Evolutionary conservation across 1,140 invertebrate genomes (phyloP).

Genomic region (Carposina sasakii): DNA sequence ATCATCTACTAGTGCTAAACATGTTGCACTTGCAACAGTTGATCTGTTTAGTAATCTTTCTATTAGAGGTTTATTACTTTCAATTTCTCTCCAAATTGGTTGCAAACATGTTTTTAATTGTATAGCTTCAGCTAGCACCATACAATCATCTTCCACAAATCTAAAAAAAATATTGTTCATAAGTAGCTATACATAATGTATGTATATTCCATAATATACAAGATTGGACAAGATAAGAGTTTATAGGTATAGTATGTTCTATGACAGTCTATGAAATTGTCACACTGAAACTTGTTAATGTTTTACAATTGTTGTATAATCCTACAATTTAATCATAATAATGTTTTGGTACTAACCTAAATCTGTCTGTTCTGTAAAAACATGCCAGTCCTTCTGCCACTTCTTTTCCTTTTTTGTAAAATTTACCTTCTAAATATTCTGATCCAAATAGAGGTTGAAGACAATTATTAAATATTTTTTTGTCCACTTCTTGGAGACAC

Average conservation of each 20-base stretch:
- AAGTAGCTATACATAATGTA: too few relatives aligned
- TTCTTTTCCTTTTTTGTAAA: slow-evolving; percentile 81
- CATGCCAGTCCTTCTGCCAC: slow-evolving; percentile 86
- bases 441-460: slow-evolving; percentile 76
- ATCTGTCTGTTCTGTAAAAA: slow-evolving; percentile 80
- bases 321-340: not conserved
- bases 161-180: slow-evolving; percentile 38
- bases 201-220: too few relatives aligned
- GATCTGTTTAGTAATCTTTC: slow-evolving; percentile 76
- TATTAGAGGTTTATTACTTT: slow-evolving; percentile 74
- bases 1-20: slow-evolving; percentile 77
- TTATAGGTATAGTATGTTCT: too few relatives aligned
- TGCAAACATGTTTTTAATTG: slow-evolving; percentile 72
- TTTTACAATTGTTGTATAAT: too few relatives aligned
- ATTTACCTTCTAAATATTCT: slow-evolving; percentile 75
- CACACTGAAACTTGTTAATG: too few relatives aligned
- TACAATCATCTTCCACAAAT: slow-evolving; percentile 36
- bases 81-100: slow-evolving; percentile 75
- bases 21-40: slow-evolving; percentile 76
- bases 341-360: slow-evolving; percentile 63
- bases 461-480: slow-evolving; percentile 82
- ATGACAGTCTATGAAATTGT: too few relatives aligned
- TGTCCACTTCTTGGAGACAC: slow-evolving; percentile 95
- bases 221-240: too few relatives aligned
- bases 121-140: slow-evolving; percentile 75